These are phyloP conservation scores for Bryconaethiops microstoma DNA, from an alignment of 2,797 vertebrate species.

Conservation along the genomic window DNA sequence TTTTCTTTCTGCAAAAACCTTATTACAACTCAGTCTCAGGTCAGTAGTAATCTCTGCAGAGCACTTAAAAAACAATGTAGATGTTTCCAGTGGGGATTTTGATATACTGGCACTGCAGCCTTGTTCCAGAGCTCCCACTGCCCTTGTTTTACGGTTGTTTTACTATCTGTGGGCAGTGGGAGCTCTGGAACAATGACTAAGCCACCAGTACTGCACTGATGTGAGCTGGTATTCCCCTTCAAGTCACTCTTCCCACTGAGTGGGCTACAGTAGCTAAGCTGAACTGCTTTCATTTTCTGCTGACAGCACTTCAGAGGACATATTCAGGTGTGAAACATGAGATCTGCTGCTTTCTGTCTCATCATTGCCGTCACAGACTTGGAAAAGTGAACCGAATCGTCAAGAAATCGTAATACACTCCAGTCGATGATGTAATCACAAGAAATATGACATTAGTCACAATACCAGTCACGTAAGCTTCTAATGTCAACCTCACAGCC, in stretches of 20 bases:
- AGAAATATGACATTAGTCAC: neutral
- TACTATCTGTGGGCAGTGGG: conserved; percentile 31
- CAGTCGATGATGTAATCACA: neutral
- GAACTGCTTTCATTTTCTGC: neutral
- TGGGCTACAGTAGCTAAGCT: neutral
- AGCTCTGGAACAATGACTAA: conserved; percentile 50
- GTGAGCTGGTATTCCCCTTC: conserved; percentile 34
- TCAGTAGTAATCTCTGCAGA: conserved; percentile 28
- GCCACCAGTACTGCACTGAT: conserved; percentile 24
- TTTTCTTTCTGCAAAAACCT: neutral
- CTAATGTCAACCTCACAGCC: neutral
- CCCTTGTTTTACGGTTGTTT: too few relatives aligned
- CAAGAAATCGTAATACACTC: neutral
- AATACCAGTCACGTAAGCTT: neutral
- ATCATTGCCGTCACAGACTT: neutral
- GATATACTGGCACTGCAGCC: neutral
- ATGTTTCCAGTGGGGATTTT: neutral
- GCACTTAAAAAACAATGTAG: neutral
- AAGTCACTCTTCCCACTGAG: conserved; percentile 5
- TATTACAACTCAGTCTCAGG: conserved; percentile 20
- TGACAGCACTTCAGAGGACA: neutral
- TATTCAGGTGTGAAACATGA: too few relatives aligned
- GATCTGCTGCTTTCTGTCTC: neutral
- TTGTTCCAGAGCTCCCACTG: too few relatives aligned
- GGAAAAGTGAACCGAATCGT: neutral